Conservation (phyloP, 2,888 invertebrate species). For the Choristoneura rosaceana region DNA sequence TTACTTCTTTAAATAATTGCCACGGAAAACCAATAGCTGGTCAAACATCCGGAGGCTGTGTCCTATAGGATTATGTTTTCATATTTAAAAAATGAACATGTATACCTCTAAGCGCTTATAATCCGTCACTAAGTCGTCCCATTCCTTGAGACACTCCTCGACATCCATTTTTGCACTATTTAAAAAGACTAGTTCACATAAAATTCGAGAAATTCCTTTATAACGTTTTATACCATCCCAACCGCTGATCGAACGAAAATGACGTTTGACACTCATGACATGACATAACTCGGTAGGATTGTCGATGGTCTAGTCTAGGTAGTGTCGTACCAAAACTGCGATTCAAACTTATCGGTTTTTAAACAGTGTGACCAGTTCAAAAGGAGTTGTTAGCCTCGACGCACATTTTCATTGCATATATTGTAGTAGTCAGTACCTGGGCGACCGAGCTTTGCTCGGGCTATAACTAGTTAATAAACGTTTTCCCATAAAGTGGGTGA, state of each 20-base stretch:
- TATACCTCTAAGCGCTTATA: slow-evolving; percentile 93
- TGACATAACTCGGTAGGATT: slow-evolving; percentile 22
- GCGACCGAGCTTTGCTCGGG: too few relatives aligned
- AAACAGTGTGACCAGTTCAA: not conserved
- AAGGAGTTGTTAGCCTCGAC: not conserved
- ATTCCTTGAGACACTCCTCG: slow-evolving; percentile 89
- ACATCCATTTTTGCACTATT: slow-evolving; percentile 79
- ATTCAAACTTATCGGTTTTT: not conserved
- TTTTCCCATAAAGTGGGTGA: too few relatives aligned
- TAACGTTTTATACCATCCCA: slow-evolving; percentile 34
- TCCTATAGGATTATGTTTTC: slow-evolving; percentile 38
- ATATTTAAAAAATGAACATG: slow-evolving; percentile 32
- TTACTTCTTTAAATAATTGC: slow-evolving; percentile 28
- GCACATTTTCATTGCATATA: not conserved
- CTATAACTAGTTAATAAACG: too few relatives aligned
- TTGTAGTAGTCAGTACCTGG: too few relatives aligned
- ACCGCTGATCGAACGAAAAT: slow-evolving; percentile 41
- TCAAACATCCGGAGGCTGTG: slow-evolving; percentile 37
- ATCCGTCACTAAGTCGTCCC: slow-evolving; percentile 92
- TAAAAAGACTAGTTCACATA: slow-evolving; percentile 37
- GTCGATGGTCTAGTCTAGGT: slow-evolving; percentile 16
- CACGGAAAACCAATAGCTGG: slow-evolving; percentile 33
- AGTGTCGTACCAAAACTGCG: slow-evolving; percentile 6
- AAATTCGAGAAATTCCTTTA: slow-evolving; percentile 43
- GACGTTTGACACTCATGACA: slow-evolving; percentile 39